Evolutionary conservation across 2,797 vertebrate species (phyloP).

Genomic region (Malacoraja senta): DNA sequence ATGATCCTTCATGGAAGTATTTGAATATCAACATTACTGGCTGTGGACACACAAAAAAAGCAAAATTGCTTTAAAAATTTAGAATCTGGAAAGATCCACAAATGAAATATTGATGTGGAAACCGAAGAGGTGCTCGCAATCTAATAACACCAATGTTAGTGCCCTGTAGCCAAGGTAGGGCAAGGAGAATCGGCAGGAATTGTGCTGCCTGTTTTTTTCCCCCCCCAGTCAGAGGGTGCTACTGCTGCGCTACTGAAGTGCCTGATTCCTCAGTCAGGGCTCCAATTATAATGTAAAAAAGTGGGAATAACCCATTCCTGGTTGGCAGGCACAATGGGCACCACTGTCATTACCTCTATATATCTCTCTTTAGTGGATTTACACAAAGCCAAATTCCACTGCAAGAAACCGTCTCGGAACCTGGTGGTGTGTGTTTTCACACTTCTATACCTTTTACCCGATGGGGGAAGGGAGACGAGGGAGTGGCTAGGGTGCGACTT

Average conservation of each 20-base stretch:
- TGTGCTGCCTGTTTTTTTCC: constrained; percentile 10
- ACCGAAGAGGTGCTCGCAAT: neutral
- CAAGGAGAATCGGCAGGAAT: neutral
- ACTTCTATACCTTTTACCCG: too few relatives aligned
- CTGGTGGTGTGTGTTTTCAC: too few relatives aligned
- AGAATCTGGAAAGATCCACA: neutral
- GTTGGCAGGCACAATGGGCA: too few relatives aligned
- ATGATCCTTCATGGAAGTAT: neutral
- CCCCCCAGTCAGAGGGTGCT: too few relatives aligned
- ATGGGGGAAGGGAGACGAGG: too few relatives aligned
- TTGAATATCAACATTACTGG: neutral
- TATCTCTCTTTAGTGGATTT: too few relatives aligned
- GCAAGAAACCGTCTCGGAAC: too few relatives aligned
- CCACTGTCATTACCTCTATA: too few relatives aligned
- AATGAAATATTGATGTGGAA: neutral
- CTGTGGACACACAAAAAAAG: too few relatives aligned
- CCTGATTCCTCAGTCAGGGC: neutral
- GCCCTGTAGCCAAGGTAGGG: neutral
- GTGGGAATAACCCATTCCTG: neutral
- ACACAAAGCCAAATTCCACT: too few relatives aligned
- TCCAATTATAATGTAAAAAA: neutral
- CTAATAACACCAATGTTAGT: too few relatives aligned
- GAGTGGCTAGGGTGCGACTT: too few relatives aligned
- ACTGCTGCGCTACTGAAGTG: neutral
- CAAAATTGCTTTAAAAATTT: neutral